These are phyloP conservation scores for Frieseomelitta varia DNA, from an alignment of 1,140 invertebrate species.

Conservation along the genomic window DNA sequence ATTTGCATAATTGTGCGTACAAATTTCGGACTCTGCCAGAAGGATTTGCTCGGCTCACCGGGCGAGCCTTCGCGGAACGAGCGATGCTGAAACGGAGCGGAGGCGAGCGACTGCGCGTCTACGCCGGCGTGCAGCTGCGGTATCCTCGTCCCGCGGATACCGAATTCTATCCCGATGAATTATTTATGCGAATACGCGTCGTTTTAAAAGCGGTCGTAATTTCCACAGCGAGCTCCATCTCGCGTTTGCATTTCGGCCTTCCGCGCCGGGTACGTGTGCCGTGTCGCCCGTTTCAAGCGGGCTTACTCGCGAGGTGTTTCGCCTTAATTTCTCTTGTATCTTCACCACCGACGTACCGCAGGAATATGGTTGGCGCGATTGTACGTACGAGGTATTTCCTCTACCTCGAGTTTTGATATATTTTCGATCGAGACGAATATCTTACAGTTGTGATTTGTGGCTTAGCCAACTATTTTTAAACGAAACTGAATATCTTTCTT, in stretches of 20 bases:
- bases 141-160: conserved; percentile 30
- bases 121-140: conserved; percentile 7
- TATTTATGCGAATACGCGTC: conserved; percentile 75
- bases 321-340: not conserved
- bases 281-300: not conserved
- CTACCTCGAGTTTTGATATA: not conserved
- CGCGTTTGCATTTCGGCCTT: not conserved
- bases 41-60: conserved; percentile 70
- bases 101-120: not conserved
- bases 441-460: not conserved
- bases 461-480: too few relatives aligned
- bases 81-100: not conserved
- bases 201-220: conserved; percentile 69
- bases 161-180: conserved; percentile 68
- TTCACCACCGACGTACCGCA: not conserved
- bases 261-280: not conserved
- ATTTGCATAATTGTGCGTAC: conserved; percentile 80
- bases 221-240: conserved; percentile 20
- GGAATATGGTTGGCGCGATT: not conserved
- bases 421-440: not conserved
- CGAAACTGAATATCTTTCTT: too few relatives aligned
- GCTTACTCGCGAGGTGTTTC: not conserved
- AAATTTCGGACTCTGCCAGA: conserved; percentile 75
- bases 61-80: conserved; percentile 19
- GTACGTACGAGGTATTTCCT: not conserved